A percentile compares a stretch with the other conserved stretches of the same genome.
Evolutionary conservation across 2,797 vertebrate genomes (phyloP).

Genomic region (Pangasius sanitwongsei): DNA sequence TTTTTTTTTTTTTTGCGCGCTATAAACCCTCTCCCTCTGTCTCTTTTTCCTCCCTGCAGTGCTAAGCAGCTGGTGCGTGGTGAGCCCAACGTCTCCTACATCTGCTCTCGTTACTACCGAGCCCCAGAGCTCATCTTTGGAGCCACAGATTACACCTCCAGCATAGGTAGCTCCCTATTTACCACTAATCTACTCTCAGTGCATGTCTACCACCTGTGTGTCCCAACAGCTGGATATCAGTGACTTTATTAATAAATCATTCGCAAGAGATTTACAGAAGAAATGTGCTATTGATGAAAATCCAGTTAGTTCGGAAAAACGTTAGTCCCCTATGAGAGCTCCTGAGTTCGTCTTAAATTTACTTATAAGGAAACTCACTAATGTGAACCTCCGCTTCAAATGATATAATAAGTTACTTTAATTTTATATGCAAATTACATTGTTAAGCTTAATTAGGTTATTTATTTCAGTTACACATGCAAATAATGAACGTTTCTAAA

Average conservation of each 20-base stretch:
- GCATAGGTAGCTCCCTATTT: constrained; percentile 81
- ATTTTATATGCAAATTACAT: background rate
- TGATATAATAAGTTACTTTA: background rate
- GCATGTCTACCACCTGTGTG: background rate
- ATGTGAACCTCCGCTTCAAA: background rate
- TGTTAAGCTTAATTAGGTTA: background rate
- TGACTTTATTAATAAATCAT: background rate
- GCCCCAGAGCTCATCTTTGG: constrained; percentile 99
- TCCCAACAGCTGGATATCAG: background rate
- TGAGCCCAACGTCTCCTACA: constrained; percentile 98
- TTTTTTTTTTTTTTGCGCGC: background rate
- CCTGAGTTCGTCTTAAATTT: background rate
- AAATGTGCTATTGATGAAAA: background rate
- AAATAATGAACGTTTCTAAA: background rate
- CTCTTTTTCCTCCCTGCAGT: constrained; percentile 57
- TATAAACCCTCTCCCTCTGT: background rate
- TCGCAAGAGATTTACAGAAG: background rate
- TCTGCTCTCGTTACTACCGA: constrained; percentile 99
- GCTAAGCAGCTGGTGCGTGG: constrained; percentile 98
- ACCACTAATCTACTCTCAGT: background rate
- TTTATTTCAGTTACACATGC: background rate
- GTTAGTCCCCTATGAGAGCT: background rate
- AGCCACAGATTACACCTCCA: constrained; percentile 98
- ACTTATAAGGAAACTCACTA: background rate
- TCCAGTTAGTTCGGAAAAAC: background rate